These are phyloP conservation scores for Seira sanloemensis DNA, from an alignment of 2,888 invertebrate species.

Conservation along the genomic window DNA sequence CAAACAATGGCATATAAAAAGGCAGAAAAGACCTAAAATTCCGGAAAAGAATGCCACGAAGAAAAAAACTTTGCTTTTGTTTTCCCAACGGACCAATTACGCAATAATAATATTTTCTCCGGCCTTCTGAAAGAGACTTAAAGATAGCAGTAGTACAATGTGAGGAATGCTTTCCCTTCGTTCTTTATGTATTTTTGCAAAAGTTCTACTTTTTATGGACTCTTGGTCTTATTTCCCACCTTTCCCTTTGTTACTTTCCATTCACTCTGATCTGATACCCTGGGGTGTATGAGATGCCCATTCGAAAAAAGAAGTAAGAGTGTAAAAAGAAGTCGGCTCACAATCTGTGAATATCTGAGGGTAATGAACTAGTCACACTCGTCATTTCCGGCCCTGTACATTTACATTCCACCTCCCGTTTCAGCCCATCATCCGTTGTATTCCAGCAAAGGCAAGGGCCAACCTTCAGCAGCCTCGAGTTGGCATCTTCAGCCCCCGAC, in stretches of 20 bases:
- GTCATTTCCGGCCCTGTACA: conserved; percentile 65
- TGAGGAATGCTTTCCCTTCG: neutral
- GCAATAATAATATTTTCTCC: neutral
- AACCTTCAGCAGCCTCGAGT: conserved; percentile 22
- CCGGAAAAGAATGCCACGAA: neutral
- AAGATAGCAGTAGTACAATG: neutral
- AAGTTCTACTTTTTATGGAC: neutral
- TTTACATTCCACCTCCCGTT: conserved; percentile 67
- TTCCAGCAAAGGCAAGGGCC: conserved; percentile 67
- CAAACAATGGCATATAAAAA: too few relatives aligned
- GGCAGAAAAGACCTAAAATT: neutral
- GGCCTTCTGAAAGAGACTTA: neutral
- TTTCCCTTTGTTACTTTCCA: neutral
- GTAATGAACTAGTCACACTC: conserved; percentile 45
- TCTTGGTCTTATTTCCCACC: neutral
- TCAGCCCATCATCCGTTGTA: conserved; percentile 55
- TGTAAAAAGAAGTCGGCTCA: conserved; percentile 42
- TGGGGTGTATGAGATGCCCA: neutral
- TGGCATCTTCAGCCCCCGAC: conserved; percentile 8
- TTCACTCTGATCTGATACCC: neutral
- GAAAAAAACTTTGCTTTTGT: neutral
- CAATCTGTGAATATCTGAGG: conserved; percentile 65
- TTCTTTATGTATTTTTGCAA: neutral
- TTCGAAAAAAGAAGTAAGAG: conserved; percentile 6
- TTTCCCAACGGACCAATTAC: neutral